Percentiles rank a stretch among this genome's conserved stretches.
Conservation (phyloP, 2,797 vertebrate genomes). For the Helostoma temminkii region DNA sequence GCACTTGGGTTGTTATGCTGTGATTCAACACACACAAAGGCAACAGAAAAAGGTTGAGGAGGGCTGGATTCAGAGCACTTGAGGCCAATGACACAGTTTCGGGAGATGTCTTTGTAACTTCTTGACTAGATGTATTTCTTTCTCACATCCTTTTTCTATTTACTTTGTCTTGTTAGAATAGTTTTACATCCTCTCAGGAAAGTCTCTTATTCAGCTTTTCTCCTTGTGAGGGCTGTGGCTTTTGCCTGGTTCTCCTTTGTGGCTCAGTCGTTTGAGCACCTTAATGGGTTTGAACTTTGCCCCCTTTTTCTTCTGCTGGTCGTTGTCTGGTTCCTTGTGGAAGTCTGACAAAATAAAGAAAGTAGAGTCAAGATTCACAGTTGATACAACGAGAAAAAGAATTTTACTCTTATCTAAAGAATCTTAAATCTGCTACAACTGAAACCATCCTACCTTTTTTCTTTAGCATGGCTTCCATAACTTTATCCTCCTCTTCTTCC, state of each 20-base stretch:
- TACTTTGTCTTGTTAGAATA: slow-evolving; percentile 34
- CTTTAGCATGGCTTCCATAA: slow-evolving; percentile 94
- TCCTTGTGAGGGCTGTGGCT: slow-evolving; percentile 79
- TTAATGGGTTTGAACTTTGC: slow-evolving; percentile 97
- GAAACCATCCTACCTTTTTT: slow-evolving; percentile 89
- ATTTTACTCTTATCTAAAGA: not conserved
- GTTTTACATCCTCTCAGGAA: slow-evolving; percentile 20
- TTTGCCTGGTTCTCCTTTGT: slow-evolving; percentile 89
- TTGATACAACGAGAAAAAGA: not conserved
- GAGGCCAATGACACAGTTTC: slow-evolving; percentile 5
- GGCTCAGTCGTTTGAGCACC: slow-evolving; percentile 92
- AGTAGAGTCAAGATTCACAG: not conserved
- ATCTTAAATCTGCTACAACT: not conserved
- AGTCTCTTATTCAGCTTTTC: slow-evolving; percentile 71
- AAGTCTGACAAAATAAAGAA: slow-evolving; percentile 84
- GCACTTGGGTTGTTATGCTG: slow-evolving; percentile 25
- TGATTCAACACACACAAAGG: slow-evolving; percentile 46
- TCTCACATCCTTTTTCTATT: slow-evolving; percentile 3
- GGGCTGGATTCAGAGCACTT: slow-evolving; percentile 21
- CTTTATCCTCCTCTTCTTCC: slow-evolving; percentile 98
- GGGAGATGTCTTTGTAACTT: not conserved
- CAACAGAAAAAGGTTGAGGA: slow-evolving; percentile 37
- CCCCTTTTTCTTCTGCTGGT: slow-evolving; percentile 90
- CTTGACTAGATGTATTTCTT: slow-evolving; percentile 10
- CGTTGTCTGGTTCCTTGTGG: slow-evolving; percentile 86